phyloP scores from a whole-genome alignment of 2,797 vertebrate species.

The Poeciliopsis gracilis region DNA sequence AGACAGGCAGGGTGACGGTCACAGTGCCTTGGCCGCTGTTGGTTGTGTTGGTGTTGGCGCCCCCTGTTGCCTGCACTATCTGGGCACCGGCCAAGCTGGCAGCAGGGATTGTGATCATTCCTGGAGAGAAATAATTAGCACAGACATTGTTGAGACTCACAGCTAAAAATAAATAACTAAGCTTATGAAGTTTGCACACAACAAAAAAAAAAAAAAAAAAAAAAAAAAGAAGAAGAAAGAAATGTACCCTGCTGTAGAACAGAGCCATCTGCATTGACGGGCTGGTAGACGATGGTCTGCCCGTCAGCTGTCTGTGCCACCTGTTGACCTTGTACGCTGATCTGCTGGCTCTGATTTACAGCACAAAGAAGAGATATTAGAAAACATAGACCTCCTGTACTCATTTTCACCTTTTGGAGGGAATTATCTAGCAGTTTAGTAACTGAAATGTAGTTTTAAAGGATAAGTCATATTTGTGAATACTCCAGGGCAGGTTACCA shows the following conservation, averaged over 20 bases:
- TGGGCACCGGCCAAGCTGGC: constrained; percentile 96
- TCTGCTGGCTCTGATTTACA: constrained; percentile 88
- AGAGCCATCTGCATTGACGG: constrained; percentile 96
- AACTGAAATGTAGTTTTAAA: not conserved
- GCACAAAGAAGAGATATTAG: not conserved
- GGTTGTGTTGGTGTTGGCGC: constrained; percentile 92
- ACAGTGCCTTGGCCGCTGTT: constrained; percentile 97
- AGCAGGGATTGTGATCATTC: constrained; percentile 99
- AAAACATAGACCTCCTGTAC: not conserved
- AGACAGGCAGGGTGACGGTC: constrained; percentile 92
- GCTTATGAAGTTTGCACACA: constrained; percentile 11
- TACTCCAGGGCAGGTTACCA: not conserved
- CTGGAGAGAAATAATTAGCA: constrained; percentile 77
- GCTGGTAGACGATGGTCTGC: constrained; percentile 99
- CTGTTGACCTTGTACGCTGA: constrained; percentile 97
- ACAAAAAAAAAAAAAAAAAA: not conserved
- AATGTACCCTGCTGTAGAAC: constrained; percentile 94
- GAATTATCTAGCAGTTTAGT: not conserved
- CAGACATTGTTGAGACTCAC: constrained; percentile 14
- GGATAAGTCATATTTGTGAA: not conserved
- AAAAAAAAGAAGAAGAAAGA: not conserved
- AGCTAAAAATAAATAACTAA: not conserved
- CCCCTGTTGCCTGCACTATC: constrained; percentile 92
- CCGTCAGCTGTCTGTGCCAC: constrained; percentile 98
- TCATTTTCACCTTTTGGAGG: not conserved